Evolutionary conservation across 1,140 invertebrate species (phyloP), one percentile per base, ranked within the genome.

Genomic region (Ganaspis sp.): DNA sequence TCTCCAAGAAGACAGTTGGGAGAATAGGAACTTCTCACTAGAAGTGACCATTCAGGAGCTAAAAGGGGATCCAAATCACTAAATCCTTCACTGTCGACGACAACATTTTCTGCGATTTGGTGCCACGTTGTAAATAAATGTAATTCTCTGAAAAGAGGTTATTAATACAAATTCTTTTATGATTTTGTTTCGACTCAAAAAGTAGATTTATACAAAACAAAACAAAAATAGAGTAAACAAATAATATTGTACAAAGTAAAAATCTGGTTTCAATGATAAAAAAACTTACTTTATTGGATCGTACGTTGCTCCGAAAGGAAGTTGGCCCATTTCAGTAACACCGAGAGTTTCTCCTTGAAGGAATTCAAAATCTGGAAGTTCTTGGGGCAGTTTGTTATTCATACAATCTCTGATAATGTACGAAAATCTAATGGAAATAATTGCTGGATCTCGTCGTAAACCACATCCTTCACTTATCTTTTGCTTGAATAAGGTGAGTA

Each of bases 121-220:
- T 95, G 95, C 98, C 98, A 99, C 9, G 95, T 96, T n/a, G 96
- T 94, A 85, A 95, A 95, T 3, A 99, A 89, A 77, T 95, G 92
- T 29, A 98, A 92, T 89, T 95, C 94, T 64, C 94, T 95, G 76
- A 74, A 79, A 87, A 75, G 73, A 76, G 38, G 17, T 53, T 9
- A n/a, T n/a, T n/a, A n/a, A n/a, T n/a, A n/a, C n/a, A n/a, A n/a
- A n/a, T n/a, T n/a, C n/a, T n/a, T n/a, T n/a, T n/a, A n/a, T n/a
- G n/a, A n/a, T n/a, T n/a, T n/a, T n/a, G n/a, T n/a, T n/a, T n/a
- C n/a, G n/a, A n/a, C n/a, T n/a, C n/a, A n/a, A n/a, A n/a, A n/a
- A n/a, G n/a, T n/a, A n/a, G n/a, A n/a, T n/a, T n/a, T n/a, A n/a
- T n/a, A n/a, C n/a, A n/a, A n/a, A n/a, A n/a, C n/a, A n/a, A n/a